A percentile compares a stretch with the other conserved stretches of the same genome.
These are phyloP conservation scores for Ardeotis arabs DNA, from an alignment of 2,113 vertebrate genomes.

Conservation along the genomic window DNA sequence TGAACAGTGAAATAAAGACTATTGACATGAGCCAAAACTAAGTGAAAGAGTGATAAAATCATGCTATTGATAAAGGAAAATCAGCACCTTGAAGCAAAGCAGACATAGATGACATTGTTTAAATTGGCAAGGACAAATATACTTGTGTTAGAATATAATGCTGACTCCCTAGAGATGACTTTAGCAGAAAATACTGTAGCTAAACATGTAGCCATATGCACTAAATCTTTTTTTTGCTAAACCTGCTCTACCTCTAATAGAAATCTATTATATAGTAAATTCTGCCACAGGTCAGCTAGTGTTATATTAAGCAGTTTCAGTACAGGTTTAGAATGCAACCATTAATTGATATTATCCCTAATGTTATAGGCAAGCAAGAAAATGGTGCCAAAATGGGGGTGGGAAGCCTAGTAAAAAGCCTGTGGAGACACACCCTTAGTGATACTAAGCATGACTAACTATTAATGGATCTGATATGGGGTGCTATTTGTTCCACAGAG, in stretches of 20 bases:
- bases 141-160: not conserved
- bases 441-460: not conserved
- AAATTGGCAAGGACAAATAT: not conserved
- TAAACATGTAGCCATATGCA: not conserved
- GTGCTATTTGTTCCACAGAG: not conserved
- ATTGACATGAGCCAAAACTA: not conserved
- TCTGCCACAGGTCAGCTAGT: not conserved
- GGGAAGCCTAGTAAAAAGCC: not conserved
- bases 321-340: not conserved
- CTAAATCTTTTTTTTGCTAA: not conserved
- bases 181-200: slow-evolving; percentile 4
- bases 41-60: not conserved
- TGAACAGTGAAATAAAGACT: not conserved
- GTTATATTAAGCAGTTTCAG: not conserved
- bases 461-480: not conserved
- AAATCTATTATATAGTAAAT: not conserved
- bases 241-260: not conserved
- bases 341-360: not conserved
- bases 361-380: not conserved
- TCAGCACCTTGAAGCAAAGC: not conserved
- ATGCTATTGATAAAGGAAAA: slow-evolving; percentile 11
- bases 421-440: not conserved
- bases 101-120: not conserved
- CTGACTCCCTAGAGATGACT: not conserved
- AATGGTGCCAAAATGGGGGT: not conserved